phyloP scores from a whole-genome alignment of 2,888 invertebrate genomes.

The Carcina quercana region DNA sequence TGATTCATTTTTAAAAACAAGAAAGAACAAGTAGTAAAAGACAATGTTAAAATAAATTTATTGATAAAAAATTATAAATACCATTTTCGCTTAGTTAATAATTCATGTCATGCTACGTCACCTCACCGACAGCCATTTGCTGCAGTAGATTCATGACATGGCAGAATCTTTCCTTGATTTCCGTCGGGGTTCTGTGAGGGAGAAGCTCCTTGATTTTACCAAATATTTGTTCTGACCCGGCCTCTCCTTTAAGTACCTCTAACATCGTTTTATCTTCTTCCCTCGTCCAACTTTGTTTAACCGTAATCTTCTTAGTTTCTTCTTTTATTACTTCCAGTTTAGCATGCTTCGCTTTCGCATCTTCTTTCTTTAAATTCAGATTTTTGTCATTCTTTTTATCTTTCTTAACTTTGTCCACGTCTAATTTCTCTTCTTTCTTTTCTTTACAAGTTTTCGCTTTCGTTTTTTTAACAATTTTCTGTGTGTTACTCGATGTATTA shows the following conservation, averaged over 20 bases:
- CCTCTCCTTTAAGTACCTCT: conserved; percentile 82
- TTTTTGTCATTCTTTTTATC: conserved; percentile 30
- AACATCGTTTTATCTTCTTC: conserved; percentile 89
- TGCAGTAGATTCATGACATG: conserved; percentile 77
- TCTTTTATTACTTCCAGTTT: conserved; percentile 17
- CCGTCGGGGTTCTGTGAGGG: conserved; percentile 68
- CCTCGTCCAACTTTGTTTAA: conserved; percentile 77
- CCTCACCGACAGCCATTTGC: conserved; percentile 71
- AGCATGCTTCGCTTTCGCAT: conserved; percentile 32
- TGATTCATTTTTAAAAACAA: too few relatives aligned
- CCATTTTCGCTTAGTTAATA: conserved; percentile 26
- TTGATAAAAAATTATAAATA: conserved; percentile 62
- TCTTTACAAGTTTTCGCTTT: conserved; percentile 27
- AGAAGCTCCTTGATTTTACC: conserved; percentile 68
- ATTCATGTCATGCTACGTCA: conserved; percentile 41
- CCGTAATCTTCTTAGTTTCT: conserved; percentile 1
- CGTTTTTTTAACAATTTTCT: conserved; percentile 30
- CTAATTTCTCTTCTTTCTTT: conserved; percentile 29
- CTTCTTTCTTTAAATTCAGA: conserved; percentile 27
- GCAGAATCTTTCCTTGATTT: conserved; percentile 77
- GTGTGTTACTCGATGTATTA: conserved; percentile 45
- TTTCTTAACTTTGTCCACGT: conserved; percentile 18
- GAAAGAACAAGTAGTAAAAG: too few relatives aligned
- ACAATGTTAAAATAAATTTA: conserved; percentile 31
- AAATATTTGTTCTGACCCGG: conserved; percentile 78